Evolutionary conservation across 2,888 invertebrate genomes (phyloP).

Genomic region (Cerastis leucographa): DNA sequence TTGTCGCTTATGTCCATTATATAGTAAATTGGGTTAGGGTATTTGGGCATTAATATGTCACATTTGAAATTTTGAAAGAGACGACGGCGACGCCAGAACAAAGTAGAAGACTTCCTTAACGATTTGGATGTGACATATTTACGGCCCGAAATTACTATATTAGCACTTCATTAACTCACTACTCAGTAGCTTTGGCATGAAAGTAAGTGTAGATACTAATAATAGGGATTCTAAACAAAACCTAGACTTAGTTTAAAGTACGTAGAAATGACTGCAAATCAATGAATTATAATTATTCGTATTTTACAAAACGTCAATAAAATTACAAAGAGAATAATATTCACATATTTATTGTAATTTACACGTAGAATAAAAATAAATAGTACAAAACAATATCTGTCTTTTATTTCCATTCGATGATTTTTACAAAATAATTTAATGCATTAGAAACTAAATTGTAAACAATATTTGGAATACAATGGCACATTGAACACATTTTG

Average conservation of each 20-base stretch:
- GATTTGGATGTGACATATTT: not conserved
- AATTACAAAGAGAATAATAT: constrained; percentile 27
- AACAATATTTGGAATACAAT: not conserved
- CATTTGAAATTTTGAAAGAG: not conserved
- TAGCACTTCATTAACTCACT: constrained; percentile 26
- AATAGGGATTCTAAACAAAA: constrained; percentile 9
- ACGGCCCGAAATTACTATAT: constrained; percentile 1
- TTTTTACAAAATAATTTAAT: constrained; percentile 46
- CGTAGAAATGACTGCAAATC: constrained; percentile 51
- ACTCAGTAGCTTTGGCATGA: constrained; percentile 40
- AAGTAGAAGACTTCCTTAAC: not conserved
- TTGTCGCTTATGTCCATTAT: not conserved
- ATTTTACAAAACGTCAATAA: constrained; percentile 40
- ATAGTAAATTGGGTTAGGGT: not conserved
- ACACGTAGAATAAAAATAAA: constrained; percentile 57
- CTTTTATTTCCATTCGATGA: constrained; percentile 43
- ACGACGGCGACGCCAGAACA: not conserved
- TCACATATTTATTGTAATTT: constrained; percentile 35
- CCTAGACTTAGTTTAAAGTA: constrained; percentile 27
- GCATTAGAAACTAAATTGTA: constrained; percentile 7
- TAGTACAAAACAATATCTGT: constrained; percentile 20
- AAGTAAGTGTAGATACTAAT: constrained; percentile 22
- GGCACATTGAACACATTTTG: constrained; percentile 24
- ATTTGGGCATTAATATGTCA: not conserved
- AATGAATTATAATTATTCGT: constrained; percentile 39